Evolutionary conservation across 2,797 vertebrate species (phyloP), one percentile per base, ranked within the genome.

Genomic region (Valencia hispanica): DNA sequence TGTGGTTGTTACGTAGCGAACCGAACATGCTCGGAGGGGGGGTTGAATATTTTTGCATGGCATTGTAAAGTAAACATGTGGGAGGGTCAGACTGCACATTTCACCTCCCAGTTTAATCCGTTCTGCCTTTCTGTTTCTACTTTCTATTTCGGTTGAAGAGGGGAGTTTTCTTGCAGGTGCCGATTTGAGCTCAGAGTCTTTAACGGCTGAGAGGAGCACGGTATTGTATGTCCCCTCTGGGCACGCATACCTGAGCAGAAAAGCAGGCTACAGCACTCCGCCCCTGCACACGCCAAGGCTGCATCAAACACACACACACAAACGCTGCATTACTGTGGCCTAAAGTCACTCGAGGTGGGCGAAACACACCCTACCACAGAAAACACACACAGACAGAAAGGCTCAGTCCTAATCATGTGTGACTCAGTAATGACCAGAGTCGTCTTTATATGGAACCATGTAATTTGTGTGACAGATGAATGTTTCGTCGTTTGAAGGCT

Each of bases 171-270:
- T 48, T 75, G 4, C 15, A 68, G 27, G 51, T 30, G 71, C 50
- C 2, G 0, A 70, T 70, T 55, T 75, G 55, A 1, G 55, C 77
- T 74, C n/a, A 5, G 18, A 69, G 86, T 66, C 68, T 88, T 85
- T 87, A 87, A 88, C 90, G 89, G 86, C 90, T 78, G 82, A 82
- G 80, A 85, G 78, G 75, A 88, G 79, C 87, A 90, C 90, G 86
- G 90, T 91, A 84, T 86, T 94, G 93, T 69, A 84, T 89, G 89
- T 96, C 91, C 90, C 95, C 95, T 92, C 84, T 53, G 86, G 95
- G 93, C 92, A 88, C 91, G 86, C 92, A 96, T 96, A 96, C 95
- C 94, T 95, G 94, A 94, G 92, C 91, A 88, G 91, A 89, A 90
- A 91, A 93, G 93, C 94, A 94, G 92, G 93, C 94, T 93, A 22